Percentiles rank a stretch among this genome's conserved stretches.
Evolutionary conservation across 2,113 vertebrate genomes (phyloP).

Genomic region (Osmerus eperlanus): DNA sequence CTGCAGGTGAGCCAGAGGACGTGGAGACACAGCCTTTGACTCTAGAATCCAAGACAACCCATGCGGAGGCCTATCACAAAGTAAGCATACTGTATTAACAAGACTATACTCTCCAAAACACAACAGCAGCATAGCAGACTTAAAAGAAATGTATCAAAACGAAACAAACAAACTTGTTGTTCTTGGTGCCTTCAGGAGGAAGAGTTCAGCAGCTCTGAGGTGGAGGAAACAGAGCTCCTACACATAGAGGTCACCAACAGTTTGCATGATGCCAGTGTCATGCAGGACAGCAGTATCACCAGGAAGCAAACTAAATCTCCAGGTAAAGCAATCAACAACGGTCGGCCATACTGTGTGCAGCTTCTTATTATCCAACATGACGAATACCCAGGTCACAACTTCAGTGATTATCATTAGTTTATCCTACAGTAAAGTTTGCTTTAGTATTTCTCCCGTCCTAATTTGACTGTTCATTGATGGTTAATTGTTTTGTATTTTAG

Average conservation of each 20-base stretch:
- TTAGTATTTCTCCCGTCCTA: no score
- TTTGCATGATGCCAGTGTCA: conserved; percentile 20
- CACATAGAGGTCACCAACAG: conserved; percentile 20
- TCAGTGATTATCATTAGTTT: no score
- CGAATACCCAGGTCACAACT: no score
- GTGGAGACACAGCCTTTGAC: background rate
- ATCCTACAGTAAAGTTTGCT: no score
- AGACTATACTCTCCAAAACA: background rate
- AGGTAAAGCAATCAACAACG: conserved; percentile 49
- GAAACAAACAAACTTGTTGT: background rate
- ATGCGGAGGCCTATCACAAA: background rate
- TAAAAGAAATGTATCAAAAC: background rate
- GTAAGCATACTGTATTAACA: background rate
- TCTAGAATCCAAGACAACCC: background rate
- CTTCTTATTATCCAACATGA: no score
- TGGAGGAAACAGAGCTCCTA: background rate
- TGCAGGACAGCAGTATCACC: conserved; percentile 53
- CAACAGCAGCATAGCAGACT: background rate
- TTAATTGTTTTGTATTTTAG: conserved; percentile 35
- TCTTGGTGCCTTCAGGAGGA: background rate
- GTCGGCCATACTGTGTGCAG: no score
- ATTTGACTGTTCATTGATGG: background rate
- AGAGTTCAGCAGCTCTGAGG: conserved; percentile 38
- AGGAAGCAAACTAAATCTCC: conserved; percentile 31
- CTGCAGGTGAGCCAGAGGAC: conserved; percentile 1